Base-by-base conservation (phyloP, 2,797 vertebrate species). In the Fratercula arctica region DNA sequence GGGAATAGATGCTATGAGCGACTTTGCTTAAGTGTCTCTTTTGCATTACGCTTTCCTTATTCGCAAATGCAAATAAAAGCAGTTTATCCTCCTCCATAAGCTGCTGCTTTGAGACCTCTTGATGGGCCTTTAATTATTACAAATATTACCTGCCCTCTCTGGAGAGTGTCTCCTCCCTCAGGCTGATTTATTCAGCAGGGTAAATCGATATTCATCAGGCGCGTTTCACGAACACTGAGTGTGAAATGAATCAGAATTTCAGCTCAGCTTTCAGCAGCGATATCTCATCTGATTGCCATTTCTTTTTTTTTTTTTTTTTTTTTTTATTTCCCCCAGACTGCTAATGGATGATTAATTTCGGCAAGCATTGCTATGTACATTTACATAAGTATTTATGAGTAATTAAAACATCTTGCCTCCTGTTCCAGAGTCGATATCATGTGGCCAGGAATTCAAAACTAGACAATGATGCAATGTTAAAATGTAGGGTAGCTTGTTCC, bases 271-370 rank as follows among this genome's bases (percentile, higher is more conserved):
- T 89, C 73, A 28, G 39, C 82, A 82, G 39, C 83, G 51, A 9
- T n/a, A 19, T 37, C 76, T 93, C 91, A 45, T 39, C 88, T 86
- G 69, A 50, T 69, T 87, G 45, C 41, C 79, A 45, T 67, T 48
- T 37, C 1, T 45, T 56, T n/a, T 28, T 45, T 64, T 68, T 39
- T 59, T 16, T 28, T 18, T 48, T 53, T 33, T 25, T 46, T 60
- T 76, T 45, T 64, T 21, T 24, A 16, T 17, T 4, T 4, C 4
- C 43, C 43, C 19, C 76, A n/a, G 24, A 10, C 31, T 37, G 64
- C 37, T 92, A 85, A 91, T 69, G 76, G 90, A 57, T 73, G 39
- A 73, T 85, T 94, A 89, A 88, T 96, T 90, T 86, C 74, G 88
- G 67, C 66, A 63, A 56, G 54, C 37, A 5, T 50, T 17, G 45